Evolutionary conservation across 2,888 invertebrate species (phyloP), one percentile per base, ranked within the genome.

Genomic region (Noctua fimbriata): DNA sequence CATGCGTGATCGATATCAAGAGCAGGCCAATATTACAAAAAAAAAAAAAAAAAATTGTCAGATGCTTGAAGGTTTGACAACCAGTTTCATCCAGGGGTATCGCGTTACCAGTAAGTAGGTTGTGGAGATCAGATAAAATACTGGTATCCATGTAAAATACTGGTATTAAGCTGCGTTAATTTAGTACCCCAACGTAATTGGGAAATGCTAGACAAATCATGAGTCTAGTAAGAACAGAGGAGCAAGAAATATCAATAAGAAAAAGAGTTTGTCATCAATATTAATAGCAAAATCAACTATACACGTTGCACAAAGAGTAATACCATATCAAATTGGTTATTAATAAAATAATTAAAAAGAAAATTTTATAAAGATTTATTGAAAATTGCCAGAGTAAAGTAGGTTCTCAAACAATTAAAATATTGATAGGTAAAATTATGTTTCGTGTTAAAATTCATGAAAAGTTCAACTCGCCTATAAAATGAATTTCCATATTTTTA

Each of bases 381-480:
- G n/a, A 24, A 80, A 44, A 18, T 52, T 69, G 36, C 24, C 28
- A 36, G 6, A 72, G 21, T 55, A 72, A 65, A 69, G 21, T 24
- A 28, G 7, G 18, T 60, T 52, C 58, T 52, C 3, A 21, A 60
- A 41, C 16, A 75, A 85, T 86, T 70, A 82, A 86, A 85, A 85
- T 81, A 81, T 86, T 84, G 66, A 84, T 76, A 58, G 67, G 16
- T 73, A 73, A 58, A 65, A 76, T 85, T 71, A 76, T 28, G 41
- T 67, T 65, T 55, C 55, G 16, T 36, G 36, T 84, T 81, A 73
- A 84, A 85, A 86, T 84, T 84, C 83, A 86, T 76, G 82, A 69
- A 85, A 85, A 76, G 14, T 65, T 84, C 86, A 63, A 49, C 47
- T 71, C 7, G n/a, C 65, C 58, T 66, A 65, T 47, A 82, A 49